These are phyloP conservation scores for Corythornis vintsioides DNA, from an alignment of 2,113 vertebrate species.

Conservation along the genomic window DNA sequence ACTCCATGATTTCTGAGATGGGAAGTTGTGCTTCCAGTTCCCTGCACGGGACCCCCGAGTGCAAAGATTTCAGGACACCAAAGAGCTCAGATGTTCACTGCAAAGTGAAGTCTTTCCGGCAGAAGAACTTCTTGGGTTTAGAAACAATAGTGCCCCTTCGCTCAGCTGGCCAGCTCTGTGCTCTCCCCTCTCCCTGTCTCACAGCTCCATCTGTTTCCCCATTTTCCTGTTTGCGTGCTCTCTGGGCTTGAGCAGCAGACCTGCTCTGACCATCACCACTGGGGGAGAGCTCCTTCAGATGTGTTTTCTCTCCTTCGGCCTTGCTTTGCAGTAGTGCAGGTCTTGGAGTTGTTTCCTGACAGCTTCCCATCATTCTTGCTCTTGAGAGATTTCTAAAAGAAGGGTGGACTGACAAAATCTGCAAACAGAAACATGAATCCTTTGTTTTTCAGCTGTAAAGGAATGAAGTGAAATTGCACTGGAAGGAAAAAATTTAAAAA, in stretches of 20 bases:
- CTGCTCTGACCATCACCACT: background rate
- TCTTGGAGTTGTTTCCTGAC: slow-evolving; percentile 1
- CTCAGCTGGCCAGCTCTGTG: background rate
- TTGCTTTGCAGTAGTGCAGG: background rate
- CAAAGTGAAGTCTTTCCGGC: background rate
- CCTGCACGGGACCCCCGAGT: background rate
- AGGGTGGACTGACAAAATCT: background rate
- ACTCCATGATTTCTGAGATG: background rate
- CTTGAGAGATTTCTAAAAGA: background rate
- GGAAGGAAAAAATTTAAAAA: background rate
- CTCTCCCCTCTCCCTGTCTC: background rate
- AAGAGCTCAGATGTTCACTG: background rate
- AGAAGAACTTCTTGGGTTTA: background rate
- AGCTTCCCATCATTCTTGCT: background rate
- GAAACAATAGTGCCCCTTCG: background rate
- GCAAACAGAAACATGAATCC: background rate
- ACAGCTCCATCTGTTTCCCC: slow-evolving; percentile 50
- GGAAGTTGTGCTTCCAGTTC: background rate
- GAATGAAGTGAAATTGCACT: background rate
- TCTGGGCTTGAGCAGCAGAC: background rate
- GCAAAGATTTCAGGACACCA: background rate
- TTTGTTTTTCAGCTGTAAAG: background rate
- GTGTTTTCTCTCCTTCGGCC: background rate
- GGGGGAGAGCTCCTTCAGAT: background rate
- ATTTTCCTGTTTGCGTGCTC: background rate